phyloP scores from a whole-genome alignment of 1,140 invertebrate species.

The Apocrypta bakeri region DNA sequence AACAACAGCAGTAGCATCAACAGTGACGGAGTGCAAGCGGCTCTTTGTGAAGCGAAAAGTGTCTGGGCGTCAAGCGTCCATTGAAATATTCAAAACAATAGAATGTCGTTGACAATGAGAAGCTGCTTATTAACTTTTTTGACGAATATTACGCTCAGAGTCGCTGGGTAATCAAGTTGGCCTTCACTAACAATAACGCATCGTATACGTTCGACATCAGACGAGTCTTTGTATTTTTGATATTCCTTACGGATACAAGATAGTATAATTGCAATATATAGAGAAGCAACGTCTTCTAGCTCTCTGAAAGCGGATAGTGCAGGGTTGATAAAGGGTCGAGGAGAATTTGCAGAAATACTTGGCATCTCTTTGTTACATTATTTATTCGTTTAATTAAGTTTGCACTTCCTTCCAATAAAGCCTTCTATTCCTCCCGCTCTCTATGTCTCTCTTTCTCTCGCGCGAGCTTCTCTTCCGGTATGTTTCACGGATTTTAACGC shows the following conservation, averaged over 20 bases:
- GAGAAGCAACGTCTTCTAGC: not conserved
- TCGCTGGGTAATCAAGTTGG: not conserved
- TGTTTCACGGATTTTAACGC: conserved; percentile 63
- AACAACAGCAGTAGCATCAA: not conserved
- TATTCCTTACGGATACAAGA: not conserved
- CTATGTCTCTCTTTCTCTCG: conserved; percentile 5
- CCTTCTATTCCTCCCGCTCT: conserved; percentile 36
- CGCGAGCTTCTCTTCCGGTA: conserved; percentile 22
- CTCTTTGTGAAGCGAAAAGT: not conserved
- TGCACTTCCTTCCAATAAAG: conserved; percentile 63
- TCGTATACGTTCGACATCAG: not conserved
- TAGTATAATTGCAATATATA: not conserved
- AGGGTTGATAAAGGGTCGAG: conserved; percentile 20
- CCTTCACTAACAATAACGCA: not conserved
- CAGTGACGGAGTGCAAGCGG: not conserved
- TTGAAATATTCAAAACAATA: conserved; percentile 19
- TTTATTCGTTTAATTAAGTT: conserved; percentile 73
- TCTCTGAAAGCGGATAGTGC: conserved; percentile 49
- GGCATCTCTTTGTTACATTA: conserved; percentile 65
- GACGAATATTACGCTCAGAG: not conserved
- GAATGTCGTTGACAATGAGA: not conserved
- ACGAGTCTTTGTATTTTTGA: not conserved
- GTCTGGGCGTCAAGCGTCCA: not conserved
- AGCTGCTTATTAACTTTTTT: conserved; percentile 28
- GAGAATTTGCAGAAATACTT: not conserved